A percentile compares a stretch with the other conserved stretches of the same genome.
These are phyloP conservation scores for Phymanthus crucifer DNA, from an alignment of 92 coral and sea anemone genomes.

Conservation along the genomic window DNA sequence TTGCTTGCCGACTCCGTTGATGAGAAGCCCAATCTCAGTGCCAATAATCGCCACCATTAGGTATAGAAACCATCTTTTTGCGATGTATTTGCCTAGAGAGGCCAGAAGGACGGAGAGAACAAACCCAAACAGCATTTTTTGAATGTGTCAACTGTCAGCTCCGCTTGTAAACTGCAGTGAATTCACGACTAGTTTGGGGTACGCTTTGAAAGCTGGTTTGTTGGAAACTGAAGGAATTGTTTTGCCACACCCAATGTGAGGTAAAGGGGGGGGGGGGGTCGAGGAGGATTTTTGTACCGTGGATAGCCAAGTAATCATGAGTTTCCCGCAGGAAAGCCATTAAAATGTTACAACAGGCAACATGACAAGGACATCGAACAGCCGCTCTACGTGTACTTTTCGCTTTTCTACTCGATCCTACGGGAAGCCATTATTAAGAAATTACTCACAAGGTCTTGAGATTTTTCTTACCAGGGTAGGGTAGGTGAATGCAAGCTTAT, in stretches of 20 bases:
- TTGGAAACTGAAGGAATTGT: conserved; percentile 2
- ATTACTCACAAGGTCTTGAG: neutral
- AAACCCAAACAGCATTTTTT: conserved; percentile 37
- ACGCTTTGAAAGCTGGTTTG: conserved; percentile 3
- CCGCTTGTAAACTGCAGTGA: neutral
- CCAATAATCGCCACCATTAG: conserved; percentile 49
- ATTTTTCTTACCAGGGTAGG: neutral
- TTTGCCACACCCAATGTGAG: conserved; percentile 6
- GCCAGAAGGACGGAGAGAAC: conserved; percentile 40
- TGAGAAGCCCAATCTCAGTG: conserved; percentile 51
- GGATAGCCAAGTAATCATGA: no score
- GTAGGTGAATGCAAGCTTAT: neutral
- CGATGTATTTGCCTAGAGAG: conserved; percentile 56
- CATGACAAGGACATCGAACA: no score
- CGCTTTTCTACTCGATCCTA: no score
- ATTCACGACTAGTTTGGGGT: neutral
- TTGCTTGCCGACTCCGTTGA: conserved; percentile 39
- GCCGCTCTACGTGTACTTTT: no score
- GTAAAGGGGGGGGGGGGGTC: conserved; percentile 14
- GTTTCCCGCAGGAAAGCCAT: no score
- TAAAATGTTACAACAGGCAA: no score
- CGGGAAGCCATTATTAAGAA: neutral
- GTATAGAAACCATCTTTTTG: conserved; percentile 62
- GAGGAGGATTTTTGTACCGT: neutral
- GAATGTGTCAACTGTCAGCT: conserved; percentile 1